Evolutionary conservation across 2,888 invertebrate species (phyloP).

Genomic region (Lymantria dispar): DNA sequence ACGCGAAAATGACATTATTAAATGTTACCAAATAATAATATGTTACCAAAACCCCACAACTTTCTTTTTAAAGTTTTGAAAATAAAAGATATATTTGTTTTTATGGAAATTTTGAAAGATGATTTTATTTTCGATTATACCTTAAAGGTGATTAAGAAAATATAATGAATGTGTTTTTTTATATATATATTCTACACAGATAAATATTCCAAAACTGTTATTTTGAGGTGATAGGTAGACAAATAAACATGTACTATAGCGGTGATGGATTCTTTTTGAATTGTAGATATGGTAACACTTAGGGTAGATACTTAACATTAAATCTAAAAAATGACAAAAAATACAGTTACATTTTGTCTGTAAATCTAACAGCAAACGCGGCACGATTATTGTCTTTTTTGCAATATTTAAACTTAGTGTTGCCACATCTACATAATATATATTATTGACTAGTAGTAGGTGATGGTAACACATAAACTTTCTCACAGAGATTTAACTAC

Average conservation of each 20-base stretch:
- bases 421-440: conserved; percentile 47
- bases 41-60: too few species aligned
- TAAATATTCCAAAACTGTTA: conserved; percentile 5
- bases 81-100: too few species aligned
- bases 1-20: too few species aligned
- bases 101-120: too few species aligned
- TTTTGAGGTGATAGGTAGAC: conserved; percentile 36
- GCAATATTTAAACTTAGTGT: conserved; percentile 23
- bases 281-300: conserved; percentile 47
- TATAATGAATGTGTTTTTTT: conserved; percentile 10
- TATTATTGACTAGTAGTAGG: conserved; percentile 51
- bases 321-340: neutral
- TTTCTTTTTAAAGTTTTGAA: too few species aligned
- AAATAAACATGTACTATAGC: conserved; percentile 12
- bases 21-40: too few species aligned
- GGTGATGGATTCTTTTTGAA: conserved; percentile 45
- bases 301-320: neutral
- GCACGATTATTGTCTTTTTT: neutral
- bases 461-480: conserved; percentile 73
- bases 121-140: neutral
- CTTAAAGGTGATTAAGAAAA: conserved; percentile 26
- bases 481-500: conserved; percentile 82
- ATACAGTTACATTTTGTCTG: neutral
- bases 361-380: neutral
- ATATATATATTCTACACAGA: conserved; percentile 9